These are phyloP conservation scores for Struthio camelus DNA, from an alignment of 2,113 vertebrate species.

Conservation along the genomic window DNA sequence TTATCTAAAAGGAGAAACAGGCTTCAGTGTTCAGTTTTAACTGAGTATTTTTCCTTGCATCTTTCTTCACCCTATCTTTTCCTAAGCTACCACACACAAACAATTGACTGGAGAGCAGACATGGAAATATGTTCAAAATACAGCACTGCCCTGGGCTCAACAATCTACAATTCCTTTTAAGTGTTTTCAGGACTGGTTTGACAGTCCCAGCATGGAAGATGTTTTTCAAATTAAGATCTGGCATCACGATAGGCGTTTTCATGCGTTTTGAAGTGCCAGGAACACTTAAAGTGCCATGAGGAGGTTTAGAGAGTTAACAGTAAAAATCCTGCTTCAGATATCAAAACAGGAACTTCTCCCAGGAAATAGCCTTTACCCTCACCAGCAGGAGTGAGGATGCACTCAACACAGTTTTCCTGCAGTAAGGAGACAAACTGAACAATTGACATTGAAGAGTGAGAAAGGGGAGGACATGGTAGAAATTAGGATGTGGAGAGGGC, in stretches of 20 bases:
- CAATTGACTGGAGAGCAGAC: neutral
- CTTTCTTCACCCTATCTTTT: neutral
- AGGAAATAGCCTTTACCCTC: neutral
- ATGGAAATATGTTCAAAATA: neutral
- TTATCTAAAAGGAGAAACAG: conserved; percentile 16
- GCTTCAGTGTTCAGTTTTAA: neutral
- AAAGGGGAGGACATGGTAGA: neutral
- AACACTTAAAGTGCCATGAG: neutral
- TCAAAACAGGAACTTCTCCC: neutral
- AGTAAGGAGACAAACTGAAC: neutral
- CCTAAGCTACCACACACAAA: neutral
- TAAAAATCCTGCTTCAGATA: neutral
- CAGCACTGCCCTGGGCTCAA: neutral
- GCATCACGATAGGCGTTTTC: neutral
- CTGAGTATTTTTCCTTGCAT: neutral
- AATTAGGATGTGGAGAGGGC: neutral
- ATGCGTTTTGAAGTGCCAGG: neutral
- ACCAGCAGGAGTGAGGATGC: neutral
- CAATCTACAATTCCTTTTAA: neutral
- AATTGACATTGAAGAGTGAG: neutral
- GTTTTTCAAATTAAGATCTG: neutral
- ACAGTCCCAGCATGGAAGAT: neutral
- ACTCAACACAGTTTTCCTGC: neutral
- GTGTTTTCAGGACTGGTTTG: neutral
- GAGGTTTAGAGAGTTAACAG: neutral